Percentiles rank a stretch among this genome's conserved stretches.
Conservation (phyloP, 2,797 vertebrate genomes). For the Onychomys arenicola region DNA sequence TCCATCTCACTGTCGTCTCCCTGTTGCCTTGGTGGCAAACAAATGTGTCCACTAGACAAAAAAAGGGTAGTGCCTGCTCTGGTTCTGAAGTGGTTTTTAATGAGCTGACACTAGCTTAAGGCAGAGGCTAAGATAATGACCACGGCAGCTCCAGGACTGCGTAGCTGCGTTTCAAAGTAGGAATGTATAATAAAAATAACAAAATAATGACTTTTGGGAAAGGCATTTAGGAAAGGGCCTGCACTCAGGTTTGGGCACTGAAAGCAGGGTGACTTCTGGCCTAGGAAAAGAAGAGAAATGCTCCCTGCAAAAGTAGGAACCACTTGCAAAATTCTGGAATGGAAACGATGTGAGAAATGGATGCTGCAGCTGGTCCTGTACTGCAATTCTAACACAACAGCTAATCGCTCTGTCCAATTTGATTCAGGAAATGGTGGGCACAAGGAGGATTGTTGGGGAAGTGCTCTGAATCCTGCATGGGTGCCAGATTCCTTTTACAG, state of each 20-base stretch:
- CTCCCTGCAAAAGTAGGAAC: background rate
- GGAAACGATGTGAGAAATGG: background rate
- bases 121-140: background rate
- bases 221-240: background rate
- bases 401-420: constrained; percentile 8
- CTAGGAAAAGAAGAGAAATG: background rate
- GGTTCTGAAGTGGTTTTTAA: constrained; percentile 9
- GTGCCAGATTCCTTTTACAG: background rate
- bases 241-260: background rate
- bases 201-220: background rate
- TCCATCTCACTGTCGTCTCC: background rate
- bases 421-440: constrained; percentile 72
- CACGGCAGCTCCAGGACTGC: background rate
- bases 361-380: background rate
- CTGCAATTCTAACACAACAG: background rate
- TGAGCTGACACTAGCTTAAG: background rate
- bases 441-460: background rate
- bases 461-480: background rate
- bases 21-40: background rate
- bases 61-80: background rate
- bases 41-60: background rate
- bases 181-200: background rate
- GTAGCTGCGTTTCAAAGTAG: background rate
- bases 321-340: background rate
- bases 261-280: background rate